Evolutionary conservation across 2,888 invertebrate species (phyloP).

Genomic region (Lochmaea crataegi): DNA sequence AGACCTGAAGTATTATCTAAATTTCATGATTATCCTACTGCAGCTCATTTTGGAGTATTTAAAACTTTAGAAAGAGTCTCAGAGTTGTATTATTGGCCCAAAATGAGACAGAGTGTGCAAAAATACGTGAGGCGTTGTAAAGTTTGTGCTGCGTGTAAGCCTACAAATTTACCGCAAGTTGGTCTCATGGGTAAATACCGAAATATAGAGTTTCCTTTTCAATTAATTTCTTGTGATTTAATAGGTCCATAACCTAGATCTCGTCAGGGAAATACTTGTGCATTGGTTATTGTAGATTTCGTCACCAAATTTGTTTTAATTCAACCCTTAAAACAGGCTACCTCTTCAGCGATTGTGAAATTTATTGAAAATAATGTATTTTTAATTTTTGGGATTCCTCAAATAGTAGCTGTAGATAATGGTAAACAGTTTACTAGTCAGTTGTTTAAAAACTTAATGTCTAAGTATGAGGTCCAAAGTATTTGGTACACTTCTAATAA

Average conservation of each 20-base stretch:
- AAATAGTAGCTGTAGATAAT: neutral
- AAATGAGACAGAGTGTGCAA: neutral
- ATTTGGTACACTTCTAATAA: too few species aligned
- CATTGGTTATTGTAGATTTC: neutral
- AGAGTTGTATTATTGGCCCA: constrained; percentile 5
- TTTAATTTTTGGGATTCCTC: neutral
- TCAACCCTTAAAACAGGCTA: neutral
- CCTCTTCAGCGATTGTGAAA: neutral
- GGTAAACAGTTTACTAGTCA: neutral
- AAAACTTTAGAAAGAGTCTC: neutral
- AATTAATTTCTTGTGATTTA: constrained; percentile 1
- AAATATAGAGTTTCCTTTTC: too few species aligned
- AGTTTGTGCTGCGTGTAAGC: too few species aligned
- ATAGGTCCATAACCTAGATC: neutral
- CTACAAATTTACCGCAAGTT: too few species aligned
- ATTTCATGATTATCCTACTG: too few species aligned
- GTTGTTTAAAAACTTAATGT: neutral
- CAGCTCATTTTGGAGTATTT: neutral
- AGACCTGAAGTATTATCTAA: neutral
- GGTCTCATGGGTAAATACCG: too few species aligned
- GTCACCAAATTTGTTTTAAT: neutral
- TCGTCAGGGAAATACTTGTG: neutral
- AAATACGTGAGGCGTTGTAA: too few species aligned
- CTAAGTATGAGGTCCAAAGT: too few species aligned
- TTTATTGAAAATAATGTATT: constrained; percentile 2